Base-by-base conservation (phyloP, 1,140 invertebrate species). In the Zaprionus gabonicus region DNA sequence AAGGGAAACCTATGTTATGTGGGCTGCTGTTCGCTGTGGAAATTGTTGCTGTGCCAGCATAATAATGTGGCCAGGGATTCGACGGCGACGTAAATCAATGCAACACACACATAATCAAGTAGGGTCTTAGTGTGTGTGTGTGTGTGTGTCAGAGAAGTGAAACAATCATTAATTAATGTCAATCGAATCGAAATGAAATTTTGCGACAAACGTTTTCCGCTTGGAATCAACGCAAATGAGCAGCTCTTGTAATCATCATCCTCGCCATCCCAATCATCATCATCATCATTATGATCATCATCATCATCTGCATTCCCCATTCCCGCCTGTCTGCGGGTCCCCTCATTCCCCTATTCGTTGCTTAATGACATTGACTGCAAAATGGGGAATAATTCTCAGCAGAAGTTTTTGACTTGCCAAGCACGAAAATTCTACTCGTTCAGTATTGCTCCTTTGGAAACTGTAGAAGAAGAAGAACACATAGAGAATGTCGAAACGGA, bases 81-180 rank as follows among this genome's bases (percentile, higher is more conserved):
- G 77, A 78, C 80, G 74, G 78, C 67, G 78, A 76, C 75, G 85
- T 90, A 90, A 88, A 90, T 88, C 84, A 88, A 90, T 76, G 84
- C 81, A 76, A 77, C 59, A 70, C 58, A 34, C 9, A 34, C 31
- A 34, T 34, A 34, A 34, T 34, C 31, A 34, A 34, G 31, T 34
- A 34, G 31, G 31, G 31, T 34, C 31, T 10, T 10, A 9, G 0
- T 34, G 31, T 34, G 31, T 31, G 28, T 31, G 28, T 84, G 63
- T 73, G 59, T 74, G 65, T 69, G 34, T 74, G 72, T 80, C 69
- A 77, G 69, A 59, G 75, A 72, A 66, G 84, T 80, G 84, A 84
- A 88, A 88, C 85, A 88, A 88, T 88, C 84, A 88, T 88, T 88
- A 88, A 88, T 88, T 88, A 88, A 88, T 88, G 84, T 84, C 84